phyloP scores from a whole-genome alignment of 37 sponge, comb jelly and placozoan species.

The Amphimedon queenslandica region DNA sequence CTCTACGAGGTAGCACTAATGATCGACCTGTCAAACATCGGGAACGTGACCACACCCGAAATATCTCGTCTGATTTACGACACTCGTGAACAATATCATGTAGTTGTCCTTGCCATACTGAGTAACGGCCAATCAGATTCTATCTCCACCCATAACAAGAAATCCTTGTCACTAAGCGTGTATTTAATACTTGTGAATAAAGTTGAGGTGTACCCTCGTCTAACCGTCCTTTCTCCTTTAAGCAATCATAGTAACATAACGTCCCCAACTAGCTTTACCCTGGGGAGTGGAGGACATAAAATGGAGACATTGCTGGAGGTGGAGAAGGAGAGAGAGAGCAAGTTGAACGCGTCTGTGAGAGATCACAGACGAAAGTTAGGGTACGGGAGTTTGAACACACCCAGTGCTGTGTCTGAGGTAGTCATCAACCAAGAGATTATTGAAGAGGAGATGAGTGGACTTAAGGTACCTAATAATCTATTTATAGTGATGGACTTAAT shows the following conservation, averaged over 20 bases:
- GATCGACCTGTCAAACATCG: slow-evolving; percentile 37
- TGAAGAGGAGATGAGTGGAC: neutral
- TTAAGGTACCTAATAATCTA: neutral
- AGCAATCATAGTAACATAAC: no score
- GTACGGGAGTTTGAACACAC: slow-evolving; percentile 15
- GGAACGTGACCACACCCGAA: slow-evolving; percentile 25
- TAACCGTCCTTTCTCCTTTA: slow-evolving; percentile 12
- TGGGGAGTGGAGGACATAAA: neutral
- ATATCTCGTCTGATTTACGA: slow-evolving; percentile 32
- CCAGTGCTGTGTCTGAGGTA: slow-evolving; percentile 14
- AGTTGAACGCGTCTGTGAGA: slow-evolving; percentile 23
- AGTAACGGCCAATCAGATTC: neutral
- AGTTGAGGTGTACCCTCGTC: slow-evolving; percentile 44
- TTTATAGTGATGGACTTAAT: no score
- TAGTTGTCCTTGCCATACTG: slow-evolving; percentile 19
- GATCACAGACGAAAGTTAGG: slow-evolving; percentile 29
- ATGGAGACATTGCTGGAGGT: neutral
- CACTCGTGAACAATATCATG: slow-evolving; percentile 23
- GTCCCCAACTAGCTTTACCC: neutral
- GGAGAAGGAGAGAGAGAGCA: slow-evolving; percentile 7
- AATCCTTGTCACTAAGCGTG: slow-evolving; percentile 13
- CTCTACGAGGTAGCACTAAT: slow-evolving; percentile 21
- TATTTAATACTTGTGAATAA: slow-evolving; percentile 55
- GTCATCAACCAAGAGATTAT: neutral
- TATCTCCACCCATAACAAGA: no score